Evolutionary conservation across 2,113 vertebrate species (phyloP).

Genomic region (Cebidichthys violaceus): DNA sequence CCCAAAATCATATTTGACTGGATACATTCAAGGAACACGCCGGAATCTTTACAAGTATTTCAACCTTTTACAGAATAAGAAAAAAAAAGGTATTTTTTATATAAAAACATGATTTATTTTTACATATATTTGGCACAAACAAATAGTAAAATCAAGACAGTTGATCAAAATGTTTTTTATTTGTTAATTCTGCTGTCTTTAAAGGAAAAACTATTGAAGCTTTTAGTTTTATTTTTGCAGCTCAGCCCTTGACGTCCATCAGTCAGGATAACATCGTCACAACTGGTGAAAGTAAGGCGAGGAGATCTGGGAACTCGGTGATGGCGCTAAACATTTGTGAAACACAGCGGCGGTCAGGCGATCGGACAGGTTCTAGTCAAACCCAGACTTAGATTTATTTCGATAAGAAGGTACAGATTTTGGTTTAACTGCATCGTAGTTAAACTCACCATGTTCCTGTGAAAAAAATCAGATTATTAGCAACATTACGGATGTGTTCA

Average conservation of each 20-base stretch:
- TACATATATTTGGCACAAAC: background rate
- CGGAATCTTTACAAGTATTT: background rate
- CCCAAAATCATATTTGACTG: background rate
- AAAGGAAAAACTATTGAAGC: background rate
- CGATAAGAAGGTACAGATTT: background rate
- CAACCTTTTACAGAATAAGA: background rate
- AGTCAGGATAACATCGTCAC: too few relatives aligned
- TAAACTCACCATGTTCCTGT: background rate
- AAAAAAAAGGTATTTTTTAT: background rate
- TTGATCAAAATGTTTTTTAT: background rate
- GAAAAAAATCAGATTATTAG: background rate
- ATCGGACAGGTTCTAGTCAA: background rate
- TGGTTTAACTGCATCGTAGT: background rate
- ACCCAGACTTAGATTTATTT: background rate
- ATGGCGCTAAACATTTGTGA: background rate
- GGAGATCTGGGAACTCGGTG: background rate
- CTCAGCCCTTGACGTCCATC: background rate
- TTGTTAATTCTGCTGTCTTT: background rate
- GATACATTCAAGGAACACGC: background rate
- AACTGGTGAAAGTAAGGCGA: background rate
- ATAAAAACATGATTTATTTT: background rate
- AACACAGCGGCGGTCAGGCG: background rate
- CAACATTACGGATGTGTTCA: background rate
- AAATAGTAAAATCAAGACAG: background rate
- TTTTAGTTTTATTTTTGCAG: background rate